Evolutionary conservation across 1,140 invertebrate species (phyloP).

Genomic region (Liolophura sinensis): DNA sequence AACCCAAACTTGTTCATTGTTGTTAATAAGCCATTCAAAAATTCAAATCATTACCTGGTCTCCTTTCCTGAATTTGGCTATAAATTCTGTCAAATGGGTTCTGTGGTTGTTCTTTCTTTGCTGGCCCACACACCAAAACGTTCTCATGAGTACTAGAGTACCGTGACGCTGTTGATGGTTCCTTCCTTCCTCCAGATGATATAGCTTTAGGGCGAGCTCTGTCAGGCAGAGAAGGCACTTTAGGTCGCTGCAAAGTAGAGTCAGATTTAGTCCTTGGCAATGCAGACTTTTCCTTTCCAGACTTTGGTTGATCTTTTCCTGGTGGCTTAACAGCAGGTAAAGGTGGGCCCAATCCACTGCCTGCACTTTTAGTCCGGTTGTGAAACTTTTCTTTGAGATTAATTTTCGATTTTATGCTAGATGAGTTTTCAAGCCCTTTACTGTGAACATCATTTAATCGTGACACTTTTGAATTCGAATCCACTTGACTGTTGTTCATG

Average conservation of each 20-base stretch:
- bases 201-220: neutral
- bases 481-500: too few relatives aligned
- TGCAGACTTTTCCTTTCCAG: neutral
- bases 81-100: slow-evolving; percentile 13
- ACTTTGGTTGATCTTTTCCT: neutral
- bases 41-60: slow-evolving; percentile 9
- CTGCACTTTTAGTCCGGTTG: too few relatives aligned
- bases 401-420: too few relatives aligned
- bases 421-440: too few relatives aligned
- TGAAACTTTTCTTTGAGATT: too few relatives aligned
- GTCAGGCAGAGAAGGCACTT: neutral
- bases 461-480: too few relatives aligned
- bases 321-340: neutral
- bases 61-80: slow-evolving; percentile 5
- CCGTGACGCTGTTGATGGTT: neutral
- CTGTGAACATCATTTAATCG: too few relatives aligned
- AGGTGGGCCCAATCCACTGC: too few relatives aligned
- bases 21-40: too few relatives aligned
- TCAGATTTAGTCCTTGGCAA: neutral
- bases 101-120: neutral
- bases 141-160: slow-evolving; percentile 9
- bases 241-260: neutral
- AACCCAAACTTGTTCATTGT: too few relatives aligned
- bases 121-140: slow-evolving; percentile 11
- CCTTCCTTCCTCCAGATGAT: neutral